These are phyloP conservation scores for Hirtodrosophila confusa DNA, from an alignment of 2,888 invertebrate species.

Conservation along the genomic window DNA sequence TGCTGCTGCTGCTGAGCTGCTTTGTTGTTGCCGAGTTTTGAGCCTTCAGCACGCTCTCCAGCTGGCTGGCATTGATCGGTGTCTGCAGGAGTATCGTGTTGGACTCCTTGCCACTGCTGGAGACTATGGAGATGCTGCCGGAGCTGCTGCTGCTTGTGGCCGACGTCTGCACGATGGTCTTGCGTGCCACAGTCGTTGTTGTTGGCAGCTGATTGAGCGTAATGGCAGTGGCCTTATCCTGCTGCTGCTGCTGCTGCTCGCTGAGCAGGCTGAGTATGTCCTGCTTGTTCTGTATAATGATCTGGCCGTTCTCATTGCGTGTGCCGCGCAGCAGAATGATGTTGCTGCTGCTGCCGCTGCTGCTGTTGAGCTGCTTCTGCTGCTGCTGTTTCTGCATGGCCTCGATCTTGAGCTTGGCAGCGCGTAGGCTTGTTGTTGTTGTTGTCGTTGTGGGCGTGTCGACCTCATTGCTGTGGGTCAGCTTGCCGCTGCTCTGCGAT, in stretches of 20 bases:
- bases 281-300: slow-evolving; percentile 84
- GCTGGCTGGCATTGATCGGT: slow-evolving; percentile 83
- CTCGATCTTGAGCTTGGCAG: slow-evolving; percentile 72
- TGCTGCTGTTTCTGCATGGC: slow-evolving; percentile 76
- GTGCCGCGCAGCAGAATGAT: slow-evolving; percentile 84
- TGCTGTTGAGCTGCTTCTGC: slow-evolving; percentile 63
- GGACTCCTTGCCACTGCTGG: slow-evolving; percentile 59
- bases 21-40: slow-evolving; percentile 28
- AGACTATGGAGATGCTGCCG: slow-evolving; percentile 60
- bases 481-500: slow-evolving; percentile 69
- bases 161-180: slow-evolving; percentile 75
- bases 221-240: slow-evolving; percentile 76
- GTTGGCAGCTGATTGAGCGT: slow-evolving; percentile 81
- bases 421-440: slow-evolving; percentile 61
- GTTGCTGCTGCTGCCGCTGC: slow-evolving; percentile 72
- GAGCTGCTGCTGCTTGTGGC: slow-evolving; percentile 26
- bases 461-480: slow-evolving; percentile 56
- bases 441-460: slow-evolving; percentile 45
- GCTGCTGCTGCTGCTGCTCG: slow-evolving; percentile 75
- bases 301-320: slow-evolving; percentile 84
- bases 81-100: slow-evolving; percentile 83
- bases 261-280: slow-evolving; percentile 84
- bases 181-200: slow-evolving; percentile 81
- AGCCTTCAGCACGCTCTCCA: slow-evolving; percentile 81
- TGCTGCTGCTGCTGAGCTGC: slow-evolving; percentile 28